phyloP scores from a whole-genome alignment of 1,140 invertebrate species.

The Diachasmimorpha longicaudata region DNA sequence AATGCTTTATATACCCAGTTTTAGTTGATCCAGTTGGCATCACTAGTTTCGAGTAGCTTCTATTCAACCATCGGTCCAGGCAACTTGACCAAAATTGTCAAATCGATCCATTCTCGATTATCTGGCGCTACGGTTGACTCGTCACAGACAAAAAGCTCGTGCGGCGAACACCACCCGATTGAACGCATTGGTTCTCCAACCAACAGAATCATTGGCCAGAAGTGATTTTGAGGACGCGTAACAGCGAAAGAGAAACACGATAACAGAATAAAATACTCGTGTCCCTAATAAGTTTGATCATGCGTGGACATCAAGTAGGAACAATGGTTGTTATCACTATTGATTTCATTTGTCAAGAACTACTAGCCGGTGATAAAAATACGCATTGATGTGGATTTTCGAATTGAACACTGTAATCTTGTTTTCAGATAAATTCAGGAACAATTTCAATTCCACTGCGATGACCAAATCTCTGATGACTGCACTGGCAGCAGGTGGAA shows the following conservation, averaged over 20 bases:
- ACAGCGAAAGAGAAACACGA: background rate
- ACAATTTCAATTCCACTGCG: background rate
- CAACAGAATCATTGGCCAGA: slow-evolving; percentile 24
- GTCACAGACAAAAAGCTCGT: slow-evolving; percentile 31
- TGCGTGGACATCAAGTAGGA: background rate
- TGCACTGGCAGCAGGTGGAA: background rate
- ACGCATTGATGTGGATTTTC: background rate
- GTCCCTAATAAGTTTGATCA: background rate
- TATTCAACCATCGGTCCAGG: background rate
- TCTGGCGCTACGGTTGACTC: slow-evolving; percentile 26
- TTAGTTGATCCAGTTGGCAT: background rate
- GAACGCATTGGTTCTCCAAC: slow-evolving; percentile 20
- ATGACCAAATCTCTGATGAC: background rate
- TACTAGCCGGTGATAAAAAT: background rate
- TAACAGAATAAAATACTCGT: background rate
- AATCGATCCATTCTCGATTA: slow-evolving; percentile 20
- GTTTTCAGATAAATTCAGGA: background rate
- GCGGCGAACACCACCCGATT: slow-evolving; percentile 18
- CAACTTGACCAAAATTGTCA: background rate
- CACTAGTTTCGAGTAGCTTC: background rate
- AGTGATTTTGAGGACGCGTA: slow-evolving; percentile 19
- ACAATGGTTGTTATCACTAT: background rate
- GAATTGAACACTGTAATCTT: background rate
- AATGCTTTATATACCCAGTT: background rate
- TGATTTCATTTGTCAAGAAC: background rate